Evolutionary conservation across 2,797 vertebrate species (phyloP).

Genomic region (Margarornis squamiger): DNA sequence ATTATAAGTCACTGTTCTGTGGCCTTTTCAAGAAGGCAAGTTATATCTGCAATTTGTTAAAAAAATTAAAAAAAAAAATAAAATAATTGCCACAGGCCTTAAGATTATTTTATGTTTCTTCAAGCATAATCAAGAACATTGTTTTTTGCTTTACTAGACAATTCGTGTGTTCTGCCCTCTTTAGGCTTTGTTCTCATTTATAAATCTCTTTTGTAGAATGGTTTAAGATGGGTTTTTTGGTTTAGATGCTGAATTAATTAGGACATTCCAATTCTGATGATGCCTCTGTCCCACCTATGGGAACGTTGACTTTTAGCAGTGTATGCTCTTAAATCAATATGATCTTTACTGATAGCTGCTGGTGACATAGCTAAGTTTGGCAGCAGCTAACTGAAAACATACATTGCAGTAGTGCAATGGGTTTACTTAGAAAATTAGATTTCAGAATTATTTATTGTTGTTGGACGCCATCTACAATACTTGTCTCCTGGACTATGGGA

Average conservation of each 20-base stretch:
- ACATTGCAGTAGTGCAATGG: background rate
- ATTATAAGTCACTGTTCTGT: background rate
- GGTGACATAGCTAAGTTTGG: background rate
- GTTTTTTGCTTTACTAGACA: background rate
- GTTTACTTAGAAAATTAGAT: background rate
- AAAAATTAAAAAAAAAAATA: conserved; percentile 1
- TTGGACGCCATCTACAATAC: background rate
- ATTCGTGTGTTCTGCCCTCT: background rate
- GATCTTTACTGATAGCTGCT: conserved; percentile 25
- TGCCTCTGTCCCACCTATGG: conserved; percentile 38
- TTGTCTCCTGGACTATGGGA: background rate
- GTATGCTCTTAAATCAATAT: conserved; percentile 7
- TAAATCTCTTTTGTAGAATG: background rate
- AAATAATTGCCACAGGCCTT: background rate
- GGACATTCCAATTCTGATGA: background rate
- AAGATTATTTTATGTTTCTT: background rate
- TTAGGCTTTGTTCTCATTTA: background rate
- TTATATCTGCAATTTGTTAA: background rate
- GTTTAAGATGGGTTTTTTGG: background rate
- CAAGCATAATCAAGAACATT: background rate
- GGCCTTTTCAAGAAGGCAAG: conserved; percentile 35
- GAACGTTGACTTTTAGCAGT: conserved; percentile 35
- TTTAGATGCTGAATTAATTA: background rate
- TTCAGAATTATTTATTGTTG: background rate
- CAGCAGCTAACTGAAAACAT: background rate